Evolutionary conservation across 2,797 vertebrate species (phyloP).

Genomic region (Notolepis coatsorum): DNA sequence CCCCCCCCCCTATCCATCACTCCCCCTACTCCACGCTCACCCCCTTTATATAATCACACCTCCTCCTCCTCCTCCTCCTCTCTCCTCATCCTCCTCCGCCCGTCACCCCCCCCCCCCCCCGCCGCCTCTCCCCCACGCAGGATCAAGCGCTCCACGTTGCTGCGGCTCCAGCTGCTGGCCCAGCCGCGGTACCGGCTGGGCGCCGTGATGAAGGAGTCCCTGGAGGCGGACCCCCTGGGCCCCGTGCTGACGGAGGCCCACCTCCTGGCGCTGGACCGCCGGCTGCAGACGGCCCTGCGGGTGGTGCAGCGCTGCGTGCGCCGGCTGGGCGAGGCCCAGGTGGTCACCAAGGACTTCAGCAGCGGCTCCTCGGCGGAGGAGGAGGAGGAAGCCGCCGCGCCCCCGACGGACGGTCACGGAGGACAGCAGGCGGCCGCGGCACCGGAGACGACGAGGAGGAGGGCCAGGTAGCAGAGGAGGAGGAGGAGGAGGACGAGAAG

Average conservation of each 20-base stretch:
- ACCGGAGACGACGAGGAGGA: no score
- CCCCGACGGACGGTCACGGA: no score
- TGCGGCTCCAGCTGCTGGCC: conserved; percentile 86
- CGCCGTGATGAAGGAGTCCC: conserved; percentile 93
- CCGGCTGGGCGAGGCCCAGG: conserved; percentile 81
- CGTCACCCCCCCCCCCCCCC: background rate
- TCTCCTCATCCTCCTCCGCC: background rate
- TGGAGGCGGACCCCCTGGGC: conserved; percentile 82
- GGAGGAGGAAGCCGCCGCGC: no score
- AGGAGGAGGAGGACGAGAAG: background rate
- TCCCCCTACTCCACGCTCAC: no score
- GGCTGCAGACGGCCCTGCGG: conserved; percentile 84
- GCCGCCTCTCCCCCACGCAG: conserved; percentile 64
- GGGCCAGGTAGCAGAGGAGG: conserved; percentile 60
- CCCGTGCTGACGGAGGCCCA: conserved; percentile 91
- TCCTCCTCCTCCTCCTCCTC: background rate
- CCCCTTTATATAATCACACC: no score
- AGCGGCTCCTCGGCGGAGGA: conserved; percentile 31
- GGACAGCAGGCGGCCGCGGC: background rate
- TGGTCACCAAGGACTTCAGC: conserved; percentile 80
- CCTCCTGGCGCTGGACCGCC: conserved; percentile 90
- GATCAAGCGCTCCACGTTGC: conserved; percentile 89
- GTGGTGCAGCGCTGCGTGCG: conserved; percentile 82
- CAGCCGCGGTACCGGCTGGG: conserved; percentile 86
- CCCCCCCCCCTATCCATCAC: no score